A percentile compares a stretch with the other conserved stretches of the same genome.
phyloP scores from a whole-genome alignment of 2,888 invertebrate genomes.

The Macrophya alboannulata region DNA sequence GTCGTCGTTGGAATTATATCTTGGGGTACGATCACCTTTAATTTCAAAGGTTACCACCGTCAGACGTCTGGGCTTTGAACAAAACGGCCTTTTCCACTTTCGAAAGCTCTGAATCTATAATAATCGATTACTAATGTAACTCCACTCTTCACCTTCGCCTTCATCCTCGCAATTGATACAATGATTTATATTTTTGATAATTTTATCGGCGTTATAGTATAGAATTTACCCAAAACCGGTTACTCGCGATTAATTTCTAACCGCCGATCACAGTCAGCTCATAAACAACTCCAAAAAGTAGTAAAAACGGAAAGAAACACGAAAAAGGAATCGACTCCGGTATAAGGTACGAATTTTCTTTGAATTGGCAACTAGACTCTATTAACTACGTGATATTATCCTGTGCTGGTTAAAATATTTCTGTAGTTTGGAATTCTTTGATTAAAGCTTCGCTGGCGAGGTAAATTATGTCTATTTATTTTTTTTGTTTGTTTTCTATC shows the following conservation, averaged over 20 bases:
- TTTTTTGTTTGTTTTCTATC: no score
- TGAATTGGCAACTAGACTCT: background rate
- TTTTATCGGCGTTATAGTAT: background rate
- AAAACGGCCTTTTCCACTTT: background rate
- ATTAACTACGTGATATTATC: background rate
- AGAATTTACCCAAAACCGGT: background rate
- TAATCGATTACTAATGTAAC: background rate
- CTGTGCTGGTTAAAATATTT: background rate
- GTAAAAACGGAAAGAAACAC: no score
- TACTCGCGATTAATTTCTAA: background rate
- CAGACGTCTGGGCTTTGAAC: background rate
- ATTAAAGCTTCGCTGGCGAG: background rate
- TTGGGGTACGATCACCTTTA: constrained; percentile 31
- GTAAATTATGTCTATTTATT: constrained; percentile 14
- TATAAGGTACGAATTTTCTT: background rate
- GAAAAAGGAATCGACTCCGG: background rate
- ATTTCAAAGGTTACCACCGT: constrained; percentile 44
- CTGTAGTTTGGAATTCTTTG: background rate
- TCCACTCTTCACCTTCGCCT: background rate
- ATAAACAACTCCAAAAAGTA: background rate
- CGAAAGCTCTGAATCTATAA: background rate
- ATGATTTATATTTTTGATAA: background rate
- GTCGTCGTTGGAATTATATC: constrained; percentile 5
- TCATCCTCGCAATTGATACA: background rate
- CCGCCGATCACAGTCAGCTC: background rate